A percentile compares a stretch with the other conserved stretches of the same genome.
These are phyloP conservation scores for Ceyx cyanopectus DNA, from an alignment of 2,113 vertebrate genomes.

Conservation along the genomic window DNA sequence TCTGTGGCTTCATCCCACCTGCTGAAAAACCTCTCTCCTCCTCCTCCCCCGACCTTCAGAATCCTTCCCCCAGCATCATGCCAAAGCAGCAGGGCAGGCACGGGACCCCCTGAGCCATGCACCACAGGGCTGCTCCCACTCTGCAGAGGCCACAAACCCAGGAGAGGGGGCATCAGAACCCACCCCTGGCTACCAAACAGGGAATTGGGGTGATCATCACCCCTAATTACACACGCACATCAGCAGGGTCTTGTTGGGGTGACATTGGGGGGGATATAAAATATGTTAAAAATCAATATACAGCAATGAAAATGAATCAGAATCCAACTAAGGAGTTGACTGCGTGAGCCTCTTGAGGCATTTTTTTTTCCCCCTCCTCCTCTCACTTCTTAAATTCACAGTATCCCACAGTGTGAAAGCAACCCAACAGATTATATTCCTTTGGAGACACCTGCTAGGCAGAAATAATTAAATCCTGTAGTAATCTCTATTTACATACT, in stretches of 20 bases:
- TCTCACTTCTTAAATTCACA: neutral
- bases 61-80: neutral
- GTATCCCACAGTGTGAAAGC: neutral
- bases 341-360: neutral
- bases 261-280: neutral
- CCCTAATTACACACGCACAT: neutral
- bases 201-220: neutral
- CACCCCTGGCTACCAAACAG: accelerated
- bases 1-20: neutral
- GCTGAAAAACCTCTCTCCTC: neutral
- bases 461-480: neutral
- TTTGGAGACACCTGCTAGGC: neutral
- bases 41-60: neutral
- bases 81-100: accelerated
- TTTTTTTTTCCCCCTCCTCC: neutral
- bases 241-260: neutral
- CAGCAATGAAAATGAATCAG: neutral
- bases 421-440: neutral
- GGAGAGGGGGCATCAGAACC: neutral
- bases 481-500: neutral
- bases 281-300: neutral
- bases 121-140: neutral
- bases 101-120: neutral
- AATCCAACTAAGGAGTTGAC: neutral
- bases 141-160: neutral